These are phyloP conservation scores for Chelonoidis abingdonii DNA, from an alignment of 2,113 vertebrate species.

Conservation along the genomic window DNA sequence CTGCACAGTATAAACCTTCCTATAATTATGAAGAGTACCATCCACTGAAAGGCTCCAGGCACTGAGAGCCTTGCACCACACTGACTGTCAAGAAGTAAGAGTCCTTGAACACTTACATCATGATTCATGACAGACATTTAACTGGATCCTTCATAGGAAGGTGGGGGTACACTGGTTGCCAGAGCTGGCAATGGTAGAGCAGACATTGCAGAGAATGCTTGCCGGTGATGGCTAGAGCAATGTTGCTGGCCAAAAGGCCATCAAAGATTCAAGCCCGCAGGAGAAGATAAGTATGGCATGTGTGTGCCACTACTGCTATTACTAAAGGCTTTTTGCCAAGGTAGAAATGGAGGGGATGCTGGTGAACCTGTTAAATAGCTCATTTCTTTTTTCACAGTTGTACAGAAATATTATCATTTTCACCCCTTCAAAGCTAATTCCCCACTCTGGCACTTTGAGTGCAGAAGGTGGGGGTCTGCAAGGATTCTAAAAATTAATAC, in stretches of 20 bases:
- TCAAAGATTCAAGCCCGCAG: background rate
- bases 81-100: background rate
- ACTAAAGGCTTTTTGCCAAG: background rate
- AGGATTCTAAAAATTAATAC: too few relatives aligned
- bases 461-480: too few relatives aligned
- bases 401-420: constrained; percentile 6
- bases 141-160: background rate
- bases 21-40: background rate
- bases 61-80: rapidly evolving
- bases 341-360: background rate
- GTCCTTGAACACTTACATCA: background rate
- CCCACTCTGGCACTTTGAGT: too few relatives aligned
- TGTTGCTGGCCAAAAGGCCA: background rate
- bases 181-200: background rate
- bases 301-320: background rate
- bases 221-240: background rate
- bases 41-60: background rate
- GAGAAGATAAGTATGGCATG: rapidly evolving
- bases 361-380: background rate
- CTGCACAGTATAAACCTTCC: background rate
- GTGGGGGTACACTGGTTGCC: background rate
- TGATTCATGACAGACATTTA: background rate
- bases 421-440: background rate
- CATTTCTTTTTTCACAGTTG: background rate
- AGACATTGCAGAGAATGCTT: background rate